Base-by-base conservation (phyloP, 1,140 invertebrate genomes). In the Pomacea maculata region DNA sequence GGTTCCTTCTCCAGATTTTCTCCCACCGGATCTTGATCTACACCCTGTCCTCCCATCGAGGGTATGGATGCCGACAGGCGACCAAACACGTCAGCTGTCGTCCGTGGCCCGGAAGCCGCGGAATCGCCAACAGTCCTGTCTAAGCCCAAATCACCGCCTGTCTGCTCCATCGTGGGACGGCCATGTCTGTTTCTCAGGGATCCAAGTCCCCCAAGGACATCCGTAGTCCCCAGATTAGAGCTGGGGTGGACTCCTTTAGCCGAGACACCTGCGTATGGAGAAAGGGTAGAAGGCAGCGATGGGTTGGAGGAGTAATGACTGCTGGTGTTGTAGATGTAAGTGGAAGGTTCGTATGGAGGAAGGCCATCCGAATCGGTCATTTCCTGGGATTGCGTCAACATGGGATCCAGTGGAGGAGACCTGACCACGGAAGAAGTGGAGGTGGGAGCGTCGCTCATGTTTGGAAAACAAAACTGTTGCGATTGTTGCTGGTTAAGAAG, bases 381-480 rank as follows among this genome's bases (percentile, higher is more conserved):
- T n/a, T 55, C 55, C 74, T 63, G 74, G 8, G 21, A 12, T 55
- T 75, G 74, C 29, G 75, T 25, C 34, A 77, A 21, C 63, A 77
- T 14, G 34, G 75, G 63, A 45, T 77, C 75, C 63, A 77, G 19
- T 1, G 63, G 75, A 19, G 75, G 64, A 4, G 75, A 21, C 29
- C 75, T 64, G 12, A 76, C 75, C 10, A 76, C 25, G 21, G 19
- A 15, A 7, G 71, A 21, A 12, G 71, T 75, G 55, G 19, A n/a
- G 34, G 4, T 67, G 7, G 63, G n/a, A 9, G 61, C 61, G 29
- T 77, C 63, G 63, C 19, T 77, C 15, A 77, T 77, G 34, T 54
- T 65, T n/a, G 64, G 75, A 19, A 67, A 77, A 34, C n/a, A 75
- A 17, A 45, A 57, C 73, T 75, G 73, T 8, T 75, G 74, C 11